Base-by-base conservation (phyloP, 2,113 vertebrate genomes). In the Puntigrus tetrazona region DNA sequence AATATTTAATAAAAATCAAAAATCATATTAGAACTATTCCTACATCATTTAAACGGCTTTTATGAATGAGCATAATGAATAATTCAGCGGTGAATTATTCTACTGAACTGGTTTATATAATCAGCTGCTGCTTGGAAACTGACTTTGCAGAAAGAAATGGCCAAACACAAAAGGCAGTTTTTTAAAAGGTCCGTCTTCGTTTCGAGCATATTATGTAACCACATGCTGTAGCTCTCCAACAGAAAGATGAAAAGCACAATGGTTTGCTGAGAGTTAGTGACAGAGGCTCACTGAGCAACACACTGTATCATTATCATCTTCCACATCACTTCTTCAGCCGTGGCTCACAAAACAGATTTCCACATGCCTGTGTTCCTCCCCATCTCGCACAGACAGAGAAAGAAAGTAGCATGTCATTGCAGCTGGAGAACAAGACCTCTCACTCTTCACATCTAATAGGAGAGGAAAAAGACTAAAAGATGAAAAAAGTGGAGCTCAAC, bases 281-380 rank as follows among this genome's bases (percentile, higher is more conserved):
- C 14, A 9, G 61, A 3, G 59, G 25, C 59, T 67, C 41, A 22
- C 8, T 81, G 78, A 80, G 61, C 41, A 41, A 22, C 78, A 65
- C 78, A 80, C 57, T 27, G 22, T 80, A 67, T 80, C 41, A 50
- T 80, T 80, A 80, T 67, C 59, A 34, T 80, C 41, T 80, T 80
- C 41, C 65, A 82, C 65, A 82, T 82, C 45, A 55, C 65, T 72
- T 47, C 41, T 85, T 63, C 70, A 20, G 20, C 25, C 34, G 7
- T 22, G 18, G 52, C 57, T 34, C 31, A 55, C 45, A 81, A 81
- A 69, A 70, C 79, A 69, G 38, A 82, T 82, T 82, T 82, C 79
- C 61, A 82, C 79, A 82, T 50, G 43, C 45, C 79, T 36, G 84
- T 25, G 14, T 70, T 72, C 29, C 61, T 36, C 22, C 38, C 59